A percentile compares a stretch with the other conserved stretches of the same genome.
Evolutionary conservation across 2,113 vertebrate genomes (phyloP).

Genomic region (Vulpes lagopus): DNA sequence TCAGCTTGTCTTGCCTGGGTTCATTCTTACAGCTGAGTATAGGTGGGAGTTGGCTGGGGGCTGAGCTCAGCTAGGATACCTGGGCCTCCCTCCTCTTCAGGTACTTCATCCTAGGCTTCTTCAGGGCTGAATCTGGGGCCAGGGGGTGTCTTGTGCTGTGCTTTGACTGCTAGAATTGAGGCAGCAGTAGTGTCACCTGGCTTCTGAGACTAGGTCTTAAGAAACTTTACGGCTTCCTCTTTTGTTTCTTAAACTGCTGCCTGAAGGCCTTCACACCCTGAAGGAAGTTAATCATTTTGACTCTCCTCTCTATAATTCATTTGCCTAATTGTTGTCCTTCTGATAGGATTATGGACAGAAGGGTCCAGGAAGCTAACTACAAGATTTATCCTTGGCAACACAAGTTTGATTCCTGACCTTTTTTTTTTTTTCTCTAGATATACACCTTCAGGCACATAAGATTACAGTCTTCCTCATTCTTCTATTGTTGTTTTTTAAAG

Average conservation of each 20-base stretch:
- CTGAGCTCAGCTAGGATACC: background rate
- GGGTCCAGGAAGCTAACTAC: background rate
- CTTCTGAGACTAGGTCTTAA: background rate
- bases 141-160: background rate
- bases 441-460: background rate
- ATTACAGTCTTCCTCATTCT: background rate
- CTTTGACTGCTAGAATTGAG: background rate
- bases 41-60: background rate
- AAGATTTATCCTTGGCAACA: background rate
- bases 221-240: background rate
- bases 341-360: background rate
- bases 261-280: background rate
- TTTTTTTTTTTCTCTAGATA: background rate
- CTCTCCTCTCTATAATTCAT: background rate
- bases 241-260: background rate
- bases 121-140: background rate
- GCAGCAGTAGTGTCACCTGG: background rate
- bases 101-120: background rate
- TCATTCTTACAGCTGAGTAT: background rate
- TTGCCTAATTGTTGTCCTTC: background rate
- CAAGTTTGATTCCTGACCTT: background rate
- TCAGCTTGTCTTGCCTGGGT: background rate
- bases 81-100: background rate
- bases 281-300: background rate
- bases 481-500: background rate